Evolutionary conservation across 2,113 vertebrate species (phyloP), one percentile per base, ranked within the genome.

Genomic region (Ammospiza caudacuta): DNA sequence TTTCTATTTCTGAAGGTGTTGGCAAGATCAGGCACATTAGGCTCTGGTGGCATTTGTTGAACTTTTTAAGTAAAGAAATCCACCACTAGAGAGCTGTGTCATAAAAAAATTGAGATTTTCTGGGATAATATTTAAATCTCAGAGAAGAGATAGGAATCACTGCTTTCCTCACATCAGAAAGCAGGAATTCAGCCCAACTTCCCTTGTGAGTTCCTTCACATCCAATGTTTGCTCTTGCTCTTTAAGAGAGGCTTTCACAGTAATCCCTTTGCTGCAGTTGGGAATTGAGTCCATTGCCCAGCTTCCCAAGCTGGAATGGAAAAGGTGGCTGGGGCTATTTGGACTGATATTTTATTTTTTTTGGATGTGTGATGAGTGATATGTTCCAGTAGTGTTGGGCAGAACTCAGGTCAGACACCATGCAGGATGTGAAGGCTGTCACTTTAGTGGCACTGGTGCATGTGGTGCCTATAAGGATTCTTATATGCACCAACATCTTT

Each of bases 371-470:
- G 27, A 27, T 62, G 57, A 43, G 6, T 51, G 13, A 14, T 37
- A 18, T 9, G 5, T 39, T 91, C 29, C 55, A 72, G 29, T 16
- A 52, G 31, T 73, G 68, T 55, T 69, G 31, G 20, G 41, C 57
- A 66, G 31, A 79, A 33, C 15, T 33, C 39, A 29, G 23, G 31
- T 51, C 57, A 74, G 49, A 14, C 13, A 11, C 29, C 24, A 47
- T 15, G 27, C 21, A 66, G 46, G 22, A 43, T 33, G 6, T 2
- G 5, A 81, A 87, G 41, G 18, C 10, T 62, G 43, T 28, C 52
- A 28, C 35, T 33, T 19, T 7, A 37, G 17, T 44, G 5, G 0
- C 15, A 6, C 4, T n/a, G 37, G 37, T 66, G 2, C 12, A 1
- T 15, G 14, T 46, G 46, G 6, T 55, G 4, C 3, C 12, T 51